Evolutionary conservation across 1,140 invertebrate species (phyloP).

Genomic region (Centruroides sculpturatus): DNA sequence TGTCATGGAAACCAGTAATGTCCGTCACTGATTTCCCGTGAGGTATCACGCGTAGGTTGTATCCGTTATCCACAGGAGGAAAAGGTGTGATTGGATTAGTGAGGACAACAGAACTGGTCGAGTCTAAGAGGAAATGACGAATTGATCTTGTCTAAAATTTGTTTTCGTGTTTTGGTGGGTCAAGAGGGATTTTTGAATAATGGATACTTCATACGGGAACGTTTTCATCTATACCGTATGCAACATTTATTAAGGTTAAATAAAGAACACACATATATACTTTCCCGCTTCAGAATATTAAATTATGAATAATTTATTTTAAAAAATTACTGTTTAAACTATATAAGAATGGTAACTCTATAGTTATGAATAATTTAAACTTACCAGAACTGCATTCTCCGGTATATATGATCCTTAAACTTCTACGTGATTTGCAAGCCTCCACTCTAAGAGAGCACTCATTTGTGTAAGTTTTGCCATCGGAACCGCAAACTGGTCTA

Average conservation of each 20-base stretch:
- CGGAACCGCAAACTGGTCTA: conserved; percentile 63
- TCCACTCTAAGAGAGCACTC: conserved; percentile 63
- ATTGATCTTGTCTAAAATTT: too few relatives aligned
- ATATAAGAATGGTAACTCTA: neutral
- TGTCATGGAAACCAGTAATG: too few relatives aligned
- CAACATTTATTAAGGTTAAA: too few relatives aligned
- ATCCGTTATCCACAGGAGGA: too few relatives aligned
- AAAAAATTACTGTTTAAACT: neutral
- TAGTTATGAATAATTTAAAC: neutral
- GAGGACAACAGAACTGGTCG: too few relatives aligned
- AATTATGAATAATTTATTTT: conserved; percentile 2
- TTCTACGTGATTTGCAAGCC: conserved; percentile 52
- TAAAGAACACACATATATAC: too few relatives aligned
- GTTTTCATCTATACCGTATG: too few relatives aligned
- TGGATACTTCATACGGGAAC: too few relatives aligned
- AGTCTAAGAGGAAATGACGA: too few relatives aligned
- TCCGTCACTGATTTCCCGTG: too few relatives aligned
- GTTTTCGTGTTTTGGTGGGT: neutral
- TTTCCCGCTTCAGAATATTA: neutral
- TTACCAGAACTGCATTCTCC: conserved; percentile 63
- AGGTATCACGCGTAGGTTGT: too few relatives aligned
- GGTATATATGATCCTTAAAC: conserved; percentile 57
- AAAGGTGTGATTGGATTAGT: too few relatives aligned
- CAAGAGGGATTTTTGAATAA: neutral
- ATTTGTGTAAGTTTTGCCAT: conserved; percentile 66